Base-by-base conservation (phyloP, 2,888 invertebrate genomes). In the Reticulitermes lucifugus region DNA sequence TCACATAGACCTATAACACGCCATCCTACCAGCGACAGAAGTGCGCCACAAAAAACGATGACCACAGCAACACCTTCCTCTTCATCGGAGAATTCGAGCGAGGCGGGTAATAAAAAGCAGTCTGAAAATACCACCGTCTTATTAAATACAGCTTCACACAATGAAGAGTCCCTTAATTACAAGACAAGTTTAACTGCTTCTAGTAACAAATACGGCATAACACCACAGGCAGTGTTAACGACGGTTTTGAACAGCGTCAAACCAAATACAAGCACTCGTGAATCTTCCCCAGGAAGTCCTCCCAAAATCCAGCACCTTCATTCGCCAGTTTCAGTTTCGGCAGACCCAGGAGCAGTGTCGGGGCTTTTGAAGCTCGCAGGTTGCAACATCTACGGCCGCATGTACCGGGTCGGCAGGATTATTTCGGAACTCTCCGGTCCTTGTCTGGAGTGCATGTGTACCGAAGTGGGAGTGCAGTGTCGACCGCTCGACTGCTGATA, bases 371-470 rank as follows among this genome's bases (percentile, higher is more conserved):
- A 96, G 90, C 90, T 97, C 87, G 96, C 96, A 21, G 97, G 97
- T 0, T 97, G 97, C 89, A 97, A 97, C 91, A 97, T 97, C 88
- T 97, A 97, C 89, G 97, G 97, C 10, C 93, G 95, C 87, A 97
- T 97, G 96, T 97, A 97, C 90, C 93, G 95, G 43, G 96, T 97
- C 18, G 96, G 96, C 6, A 93, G 95, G 89, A 95, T 96, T 88
- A 97, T 97, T 88, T 93, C 95, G 2, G 97, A 97, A 91, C 91
- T 97, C 86, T 96, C 97, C 10, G 94, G 94, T 85, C 94, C 95
- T 22, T 97, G 97, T 90, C 93, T 95, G 88, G 96, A 96, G 91
- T 97, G 97, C 91, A 95, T 95, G 91, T 97, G 97, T 91, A 96
- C 97, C 71, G 96, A 96, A 89, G 91, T 95, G 86, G 97, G 97